These are phyloP conservation scores for Coboldia fuscipes DNA, from an alignment of 1,140 invertebrate genomes.

Conservation along the genomic window DNA sequence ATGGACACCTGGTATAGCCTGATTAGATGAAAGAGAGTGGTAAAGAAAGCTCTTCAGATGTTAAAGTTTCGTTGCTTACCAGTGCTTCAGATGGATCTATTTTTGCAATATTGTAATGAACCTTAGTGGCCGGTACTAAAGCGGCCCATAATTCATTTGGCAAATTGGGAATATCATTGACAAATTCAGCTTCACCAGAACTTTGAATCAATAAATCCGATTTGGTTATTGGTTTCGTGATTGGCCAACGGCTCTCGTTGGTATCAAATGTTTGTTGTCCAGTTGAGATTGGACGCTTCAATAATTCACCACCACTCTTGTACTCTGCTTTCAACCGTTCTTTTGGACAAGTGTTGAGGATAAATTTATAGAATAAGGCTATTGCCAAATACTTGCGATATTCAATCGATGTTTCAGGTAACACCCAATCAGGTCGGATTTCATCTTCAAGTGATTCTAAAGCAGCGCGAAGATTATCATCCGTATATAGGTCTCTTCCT, in stretches of 20 bases:
- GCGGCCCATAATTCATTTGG: conserved; percentile 37
- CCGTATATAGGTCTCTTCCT: conserved; percentile 26
- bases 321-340: conserved; percentile 13
- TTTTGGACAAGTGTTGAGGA: conserved; percentile 25
- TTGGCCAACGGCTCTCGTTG: conserved; percentile 38
- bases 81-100: conserved; percentile 34
- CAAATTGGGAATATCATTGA: conserved; percentile 30
- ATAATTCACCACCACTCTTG: conserved; percentile 24
- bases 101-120: conserved; percentile 26
- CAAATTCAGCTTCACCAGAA: conserved; percentile 42
- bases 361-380: conserved; percentile 51
- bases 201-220: conserved; percentile 44
- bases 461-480: conserved; percentile 26
- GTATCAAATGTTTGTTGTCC: conserved; percentile 45
- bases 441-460: conserved; percentile 32
- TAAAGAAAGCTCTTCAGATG: no score
- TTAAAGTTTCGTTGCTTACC: no score
- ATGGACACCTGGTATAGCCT: conserved; percentile 41
- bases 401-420: conserved; percentile 38
- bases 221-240: conserved; percentile 50
- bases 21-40: no score
- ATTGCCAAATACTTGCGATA: conserved; percentile 42
- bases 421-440: conserved; percentile 34
- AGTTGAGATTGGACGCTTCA: conserved; percentile 35
- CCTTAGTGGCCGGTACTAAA: conserved; percentile 32